Base-by-base conservation (phyloP, 2,797 vertebrate species). In the Adrianichthys oophorus region DNA sequence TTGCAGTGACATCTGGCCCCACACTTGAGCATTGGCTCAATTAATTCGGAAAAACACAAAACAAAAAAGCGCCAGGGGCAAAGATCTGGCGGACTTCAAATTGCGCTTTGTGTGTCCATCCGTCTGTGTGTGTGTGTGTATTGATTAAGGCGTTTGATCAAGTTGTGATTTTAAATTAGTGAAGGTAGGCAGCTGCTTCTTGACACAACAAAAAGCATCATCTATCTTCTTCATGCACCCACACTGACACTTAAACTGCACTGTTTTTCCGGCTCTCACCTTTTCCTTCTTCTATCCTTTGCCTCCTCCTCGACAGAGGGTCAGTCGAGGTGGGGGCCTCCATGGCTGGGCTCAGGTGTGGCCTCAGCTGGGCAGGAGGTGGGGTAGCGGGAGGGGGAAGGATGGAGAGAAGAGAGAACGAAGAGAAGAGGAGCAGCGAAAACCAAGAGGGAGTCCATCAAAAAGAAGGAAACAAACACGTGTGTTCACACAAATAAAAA, bases 311-410 rank as follows among this genome's bases (percentile, higher is more conserved):
- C 56, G 6, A 55, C 23, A 60, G 72, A 1, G 54, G 87, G 88
- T 87, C 86, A 80, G 74, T 85, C 80, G 70, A 84, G 89, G 87
- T 91, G 85, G 71, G 67, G 77, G 85, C 82, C 82, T 89, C 62
- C 14, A 40, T 70, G 81, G 85, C 76, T 77, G 86, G 84, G 89
- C 89, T 91, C 92, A 93, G 92, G 91, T 92, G 92, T 70, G 79
- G 88, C 76, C 89, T 87, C 90, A 92, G 88, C 90, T 91, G 88
- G 79, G 63, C 54, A 56, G 50, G 72, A 59, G 52, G 48, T 55
- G 53, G 59, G 41, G 41, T 16, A n/a, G 16, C 15, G 14, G 15
- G 15, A 14, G 17, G 48, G 53, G 14, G 45, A 23, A 13, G 53
- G 43, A 17, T 40, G 24, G 63, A 29, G 59, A 13, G n/a, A 52